Base-by-base conservation (phyloP, 2,113 vertebrate species). In the Pedetes capensis region DNA sequence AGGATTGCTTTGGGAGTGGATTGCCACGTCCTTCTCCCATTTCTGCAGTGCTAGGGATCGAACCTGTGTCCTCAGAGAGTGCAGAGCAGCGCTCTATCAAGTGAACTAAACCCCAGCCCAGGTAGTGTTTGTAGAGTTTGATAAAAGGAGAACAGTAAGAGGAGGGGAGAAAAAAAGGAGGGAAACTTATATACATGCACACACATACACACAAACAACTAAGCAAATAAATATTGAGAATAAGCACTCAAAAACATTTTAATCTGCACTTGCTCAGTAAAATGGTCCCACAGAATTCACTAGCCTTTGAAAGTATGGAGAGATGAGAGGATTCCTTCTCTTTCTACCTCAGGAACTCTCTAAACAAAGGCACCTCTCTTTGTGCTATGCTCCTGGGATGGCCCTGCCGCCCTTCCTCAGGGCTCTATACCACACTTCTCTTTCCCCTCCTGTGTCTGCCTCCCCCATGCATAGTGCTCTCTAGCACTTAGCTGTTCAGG, bases 401-500 rank as follows among this genome's bases (percentile, higher is more conserved):
- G 51, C 8, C 16, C n/a, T n/a, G 32, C 39, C 25, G 61, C 47
- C 78, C 68, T 75, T 66, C 39, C 69, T 74, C 27, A 2, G 59
- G 42, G 27, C 0, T 0, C 55, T 74, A n/a, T 64, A 4, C 39
- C 29, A 34, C 14, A 13, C 9, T 25, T 61, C 23, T 27, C 59
- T 61, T 25, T 27, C 47, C 66, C 71, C 80, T 64, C 81, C 53
- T 44, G 23, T 42, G 22, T 78, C 74, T 75, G 6, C 47, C 39
- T 85, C 25, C 32, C 2, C 9, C 9, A 16, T 4, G 20, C 57
- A 61, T 1, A 72, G 14, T 0, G 34, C 0, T 9, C 25, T 59
- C 16, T 8, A 34, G 16, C 44, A 16, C 57, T 42, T 18, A 88
- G 37, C 44, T 79, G 17, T 66, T 63, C 22, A 64, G 79, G 61